Evolutionary conservation across 2,113 vertebrate species (phyloP).

Genomic region (Tetraodon nigroviridis): DNA sequence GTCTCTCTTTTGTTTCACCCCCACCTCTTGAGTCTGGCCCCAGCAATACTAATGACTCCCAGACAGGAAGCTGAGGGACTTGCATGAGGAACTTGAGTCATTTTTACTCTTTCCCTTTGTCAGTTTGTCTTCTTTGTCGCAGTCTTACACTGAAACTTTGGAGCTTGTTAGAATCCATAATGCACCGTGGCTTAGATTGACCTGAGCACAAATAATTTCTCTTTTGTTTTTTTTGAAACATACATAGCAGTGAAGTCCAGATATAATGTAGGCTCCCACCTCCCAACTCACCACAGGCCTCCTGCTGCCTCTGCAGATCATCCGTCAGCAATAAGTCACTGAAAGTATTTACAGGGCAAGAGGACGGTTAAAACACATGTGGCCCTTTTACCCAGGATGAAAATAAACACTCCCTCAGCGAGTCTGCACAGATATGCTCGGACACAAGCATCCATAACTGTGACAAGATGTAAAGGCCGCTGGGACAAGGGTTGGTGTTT

Average conservation of each 20-base stretch:
- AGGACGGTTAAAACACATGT: conserved; percentile 69
- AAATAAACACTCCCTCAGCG: conserved; percentile 14
- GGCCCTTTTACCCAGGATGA: conserved; percentile 42
- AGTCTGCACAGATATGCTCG: conserved; percentile 15
- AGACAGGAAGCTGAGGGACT: conserved; percentile 63
- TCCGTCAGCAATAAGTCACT: conserved; percentile 63
- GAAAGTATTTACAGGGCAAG: conserved; percentile 68
- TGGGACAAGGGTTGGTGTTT: conserved; percentile 8
- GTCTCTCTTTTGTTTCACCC: conserved; percentile 41
- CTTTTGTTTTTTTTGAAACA: not conserved
- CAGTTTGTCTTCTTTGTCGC: conserved; percentile 31
- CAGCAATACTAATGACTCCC: conserved; percentile 64
- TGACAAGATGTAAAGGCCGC: conserved; percentile 14
- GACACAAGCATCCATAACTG: not conserved
- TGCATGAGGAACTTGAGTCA: conserved; percentile 35
- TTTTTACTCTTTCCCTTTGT: conserved; percentile 41
- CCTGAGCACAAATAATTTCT: too few relatives aligned
- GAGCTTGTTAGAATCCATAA: conserved; percentile 10
- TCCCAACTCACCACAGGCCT: conserved; percentile 27
- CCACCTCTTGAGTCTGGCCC: conserved; percentile 30
- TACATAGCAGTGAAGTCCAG: conserved; percentile 6
- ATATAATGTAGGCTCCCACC: conserved; percentile 5
- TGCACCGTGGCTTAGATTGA: not conserved
- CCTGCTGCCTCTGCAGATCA: conserved; percentile 37
- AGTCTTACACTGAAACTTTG: conserved; percentile 18